These are phyloP conservation scores for Metallyticus violacea DNA, from an alignment of 2,888 invertebrate genomes.

Conservation along the genomic window DNA sequence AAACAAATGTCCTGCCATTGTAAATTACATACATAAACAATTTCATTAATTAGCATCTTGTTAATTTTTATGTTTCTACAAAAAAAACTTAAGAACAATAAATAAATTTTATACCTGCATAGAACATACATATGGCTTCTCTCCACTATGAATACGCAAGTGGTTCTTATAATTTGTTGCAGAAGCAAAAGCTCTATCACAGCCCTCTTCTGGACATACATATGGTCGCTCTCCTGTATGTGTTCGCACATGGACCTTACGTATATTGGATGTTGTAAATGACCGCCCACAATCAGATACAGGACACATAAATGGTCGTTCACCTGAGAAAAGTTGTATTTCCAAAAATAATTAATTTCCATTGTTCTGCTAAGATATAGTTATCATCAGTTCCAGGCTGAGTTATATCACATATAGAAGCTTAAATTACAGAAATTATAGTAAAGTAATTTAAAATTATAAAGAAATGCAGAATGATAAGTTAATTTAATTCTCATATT, in stretches of 20 bases:
- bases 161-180: slow-evolving; percentile 69
- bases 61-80: no score
- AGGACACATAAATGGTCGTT: slow-evolving; percentile 43
- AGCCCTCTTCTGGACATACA: slow-evolving; percentile 55
- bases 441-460: background rate
- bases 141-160: slow-evolving; percentile 64
- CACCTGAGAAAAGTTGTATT: slow-evolving; percentile 36
- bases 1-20: no score
- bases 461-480: background rate
- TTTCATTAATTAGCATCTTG: no score
- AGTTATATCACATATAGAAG: no score
- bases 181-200: slow-evolving; percentile 63
- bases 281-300: slow-evolving; percentile 57
- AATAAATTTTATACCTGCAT: slow-evolving; percentile 45
- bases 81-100: background rate
- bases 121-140: slow-evolving; percentile 63
- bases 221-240: slow-evolving; percentile 68
- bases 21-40: no score
- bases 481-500: no score
- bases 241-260: slow-evolving; percentile 64
- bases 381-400: no score
- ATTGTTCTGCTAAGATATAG: background rate
- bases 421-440: background rate
- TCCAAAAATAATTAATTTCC: slow-evolving; percentile 21
- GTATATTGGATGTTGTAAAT: slow-evolving; percentile 66